A percentile compares a stretch with the other conserved stretches of the same genome.
These are phyloP conservation scores for Heliconius hortense DNA, from an alignment of 2,888 invertebrate species.

Conservation along the genomic window DNA sequence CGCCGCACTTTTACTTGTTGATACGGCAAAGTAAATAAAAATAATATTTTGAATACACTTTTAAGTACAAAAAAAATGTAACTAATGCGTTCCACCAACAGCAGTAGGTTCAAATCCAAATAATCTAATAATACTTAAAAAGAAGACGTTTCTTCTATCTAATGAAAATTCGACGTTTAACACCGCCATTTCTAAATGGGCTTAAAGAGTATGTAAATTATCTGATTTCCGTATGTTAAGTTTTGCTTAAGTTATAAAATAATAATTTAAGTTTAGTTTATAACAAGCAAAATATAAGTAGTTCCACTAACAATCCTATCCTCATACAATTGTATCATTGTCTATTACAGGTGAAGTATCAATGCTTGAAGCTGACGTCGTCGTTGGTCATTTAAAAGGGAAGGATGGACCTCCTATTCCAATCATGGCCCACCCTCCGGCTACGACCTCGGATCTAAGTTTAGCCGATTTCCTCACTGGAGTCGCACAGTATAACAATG, in stretches of 20 bases:
- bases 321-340: background rate
- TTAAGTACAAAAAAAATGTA: no score
- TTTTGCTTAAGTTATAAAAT: background rate
- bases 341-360: conserved; percentile 80
- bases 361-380: conserved; percentile 94
- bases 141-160: no score
- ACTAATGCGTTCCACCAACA: no score
- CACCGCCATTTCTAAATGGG: no score
- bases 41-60: no score
- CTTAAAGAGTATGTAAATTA: no score
- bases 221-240: background rate
- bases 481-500: conserved; percentile 78
- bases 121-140: no score
- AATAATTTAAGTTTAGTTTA: background rate
- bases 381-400: conserved; percentile 83
- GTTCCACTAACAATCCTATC: background rate
- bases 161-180: no score
- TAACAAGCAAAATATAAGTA: background rate
- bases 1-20: no score
- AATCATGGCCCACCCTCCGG: conserved; percentile 94
- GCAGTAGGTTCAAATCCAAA: no score
- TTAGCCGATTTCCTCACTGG: conserved; percentile 86
- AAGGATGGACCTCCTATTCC: conserved; percentile 81
- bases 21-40: no score
- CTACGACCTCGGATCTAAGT: conserved; percentile 86